Evolutionary conservation across 2,797 vertebrate genomes (phyloP), one percentile per base, ranked within the genome.

Genomic region (Lithobates sylvaticus): DNA sequence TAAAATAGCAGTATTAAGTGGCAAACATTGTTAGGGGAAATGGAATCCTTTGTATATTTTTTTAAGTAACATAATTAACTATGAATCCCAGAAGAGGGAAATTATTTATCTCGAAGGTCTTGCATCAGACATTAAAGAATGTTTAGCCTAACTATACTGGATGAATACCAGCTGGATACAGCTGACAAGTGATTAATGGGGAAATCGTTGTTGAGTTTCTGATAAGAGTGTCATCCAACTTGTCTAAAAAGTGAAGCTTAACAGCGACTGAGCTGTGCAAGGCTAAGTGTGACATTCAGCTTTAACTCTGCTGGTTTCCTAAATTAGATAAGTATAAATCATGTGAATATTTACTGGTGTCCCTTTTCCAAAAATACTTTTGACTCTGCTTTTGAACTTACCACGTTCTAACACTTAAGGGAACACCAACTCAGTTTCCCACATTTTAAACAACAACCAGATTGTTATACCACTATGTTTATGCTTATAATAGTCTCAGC

Each of bases 71-170:
- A 29, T 0, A 67, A 29, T 13, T 27, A 54, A 54, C 50, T 5
- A 26, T 67, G 65, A 12, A 29, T 13, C 65, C 4, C 15, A 1
- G 26, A 26, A 67, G 65, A 67, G 27, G n/a, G 26, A 1, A 67
- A 29, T 29, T 65, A 65, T 26, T 65, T 65, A 65, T 65, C 61
- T 76, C 23, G 42, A 74, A 74, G 47, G n/a, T 10, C 36, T 74
- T 74, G 42, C 44, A 29, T 32, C 3, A 76, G 16, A 29, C 42
- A 18, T 58, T 76, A 21, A 50, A 32, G 74, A 23, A 76, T 76
- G 27, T 76, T 32, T 54, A 34, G 27, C 26, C 18, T 26, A 32
- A 44, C 50, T 61, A 54, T 50, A 18, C 9, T 61, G 74, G 74
- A 76, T 58, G 18, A 58, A 36, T 32, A 61, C 10, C 18, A 21